Evolutionary conservation across 2,888 invertebrate species (phyloP), one percentile per base, ranked within the genome.

Genomic region (Flexamia atlantica): DNA sequence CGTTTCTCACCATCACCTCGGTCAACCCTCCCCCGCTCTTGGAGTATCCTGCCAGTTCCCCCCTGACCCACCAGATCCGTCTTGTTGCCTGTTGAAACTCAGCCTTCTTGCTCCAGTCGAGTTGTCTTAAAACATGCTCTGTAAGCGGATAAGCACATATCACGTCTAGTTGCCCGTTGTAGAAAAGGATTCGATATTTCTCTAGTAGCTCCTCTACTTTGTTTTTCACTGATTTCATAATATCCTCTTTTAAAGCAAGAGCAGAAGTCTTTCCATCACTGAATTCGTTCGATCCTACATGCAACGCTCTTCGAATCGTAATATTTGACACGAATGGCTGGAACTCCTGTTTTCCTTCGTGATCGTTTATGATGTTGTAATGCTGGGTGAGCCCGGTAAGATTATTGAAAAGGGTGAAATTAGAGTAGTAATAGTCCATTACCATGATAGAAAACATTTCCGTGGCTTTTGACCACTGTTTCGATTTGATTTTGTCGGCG

Each of bases 101-200:
- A 1, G 91, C 92, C 25, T 81, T 74, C 25, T 68, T 60, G 94
- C 91, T 4, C 92, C 93, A 42, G 91, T 92, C 90, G 96, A 97
- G 70, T 94, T 76, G 23, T 0, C 28, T 17, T 36, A 84, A 50
- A 28, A 84, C 60, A 36, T 82, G 72, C 42, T 76, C 84, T n/a
- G 76, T 76, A 46, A 84, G 36, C 90, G 0, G 91, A 90, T 97
- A 96, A 0, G 97, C 96, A 0, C 97, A 96, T 86, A 98, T 97
- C n/a, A 98, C 95, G 89, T 98, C 98, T 86, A 98, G 89, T 89
- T 98, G 97, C 0, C 98, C 98, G 89, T 95, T 97, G 89, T 97
- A 98, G 85, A 97, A 92, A 72, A 97, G 92, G 10, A 97, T 93
- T 89, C 92, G 91, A 88, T 95, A 95, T 40, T 93, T 90, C 53